phyloP scores from a whole-genome alignment of 2,113 vertebrate species.

The Phyllostomus hastatus region DNA sequence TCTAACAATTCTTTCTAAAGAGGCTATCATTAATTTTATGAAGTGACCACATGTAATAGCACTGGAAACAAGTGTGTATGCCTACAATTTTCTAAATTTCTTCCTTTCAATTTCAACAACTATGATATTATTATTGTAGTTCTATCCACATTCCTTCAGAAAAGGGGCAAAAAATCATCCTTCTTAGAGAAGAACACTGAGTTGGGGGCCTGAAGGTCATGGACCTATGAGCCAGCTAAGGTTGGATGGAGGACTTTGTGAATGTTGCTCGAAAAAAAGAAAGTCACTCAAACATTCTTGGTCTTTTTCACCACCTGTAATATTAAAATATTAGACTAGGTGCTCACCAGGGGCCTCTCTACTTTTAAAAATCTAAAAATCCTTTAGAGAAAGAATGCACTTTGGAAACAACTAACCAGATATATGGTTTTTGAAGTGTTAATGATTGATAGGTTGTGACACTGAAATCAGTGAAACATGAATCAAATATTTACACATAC shows the following conservation, averaged over 20 bases:
- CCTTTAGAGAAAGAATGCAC: not conserved
- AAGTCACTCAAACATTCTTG: not conserved
- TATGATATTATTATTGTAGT: not conserved
- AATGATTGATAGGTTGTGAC: conserved; percentile 63
- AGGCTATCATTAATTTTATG: not conserved
- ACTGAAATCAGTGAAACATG: conserved; percentile 60
- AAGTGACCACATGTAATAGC: not conserved
- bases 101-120: not conserved
- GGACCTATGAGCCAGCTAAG: not conserved
- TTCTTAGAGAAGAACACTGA: not conserved
- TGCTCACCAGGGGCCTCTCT: not conserved
- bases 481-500: conserved; percentile 72
- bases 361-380: not conserved
- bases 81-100: not conserved
- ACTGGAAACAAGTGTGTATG: not conserved
- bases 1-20: not conserved
- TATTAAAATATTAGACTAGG: conserved; percentile 2
- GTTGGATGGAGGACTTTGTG: not conserved
- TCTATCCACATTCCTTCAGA: not conserved
- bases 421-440: conserved; percentile 66
- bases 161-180: not conserved
- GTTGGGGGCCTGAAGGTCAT: not conserved
- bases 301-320: not conserved
- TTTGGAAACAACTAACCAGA: conserved; percentile 38
- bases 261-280: not conserved